These are phyloP conservation scores for Nomada lathburiana DNA, from an alignment of 2,888 invertebrate genomes.

Conservation along the genomic window DNA sequence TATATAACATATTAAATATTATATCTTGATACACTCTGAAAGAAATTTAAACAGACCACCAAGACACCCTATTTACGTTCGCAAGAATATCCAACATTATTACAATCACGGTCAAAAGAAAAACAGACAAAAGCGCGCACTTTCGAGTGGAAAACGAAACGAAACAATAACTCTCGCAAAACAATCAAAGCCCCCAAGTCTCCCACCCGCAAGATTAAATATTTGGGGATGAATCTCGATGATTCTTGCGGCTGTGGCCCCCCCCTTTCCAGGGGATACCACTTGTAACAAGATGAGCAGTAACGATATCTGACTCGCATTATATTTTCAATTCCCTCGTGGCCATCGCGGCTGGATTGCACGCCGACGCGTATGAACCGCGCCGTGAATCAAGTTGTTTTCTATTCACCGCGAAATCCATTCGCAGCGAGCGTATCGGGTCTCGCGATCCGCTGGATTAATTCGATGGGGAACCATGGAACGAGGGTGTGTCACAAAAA, in stretches of 20 bases:
- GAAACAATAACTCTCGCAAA: no score
- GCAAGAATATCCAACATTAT: no score
- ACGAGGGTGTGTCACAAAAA: constrained; percentile 23
- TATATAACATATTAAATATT: no score
- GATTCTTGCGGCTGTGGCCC: constrained; percentile 22
- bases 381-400: constrained; percentile 36
- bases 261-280: constrained; percentile 15
- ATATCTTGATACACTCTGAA: no score
- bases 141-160: no score
- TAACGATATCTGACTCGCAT: constrained; percentile 41
- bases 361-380: constrained; percentile 15
- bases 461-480: constrained; percentile 30
- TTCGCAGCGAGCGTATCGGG: constrained; percentile 47
- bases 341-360: constrained; percentile 48
- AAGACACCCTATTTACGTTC: no score
- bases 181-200: constrained; percentile 3
- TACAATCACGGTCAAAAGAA: no score
- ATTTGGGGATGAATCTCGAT: constrained; percentile 45
- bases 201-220: constrained; percentile 12
- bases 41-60: no score
- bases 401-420: constrained; percentile 55
- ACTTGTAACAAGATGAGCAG: constrained; percentile 48
- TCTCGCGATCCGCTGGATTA: constrained; percentile 46
- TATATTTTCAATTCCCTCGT: constrained; percentile 49
- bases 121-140: no score